A percentile compares a stretch with the other conserved stretches of the same genome.
Conservation (phyloP, 1,140 invertebrate genomes). For the Temnothorax nylanderi region DNA sequence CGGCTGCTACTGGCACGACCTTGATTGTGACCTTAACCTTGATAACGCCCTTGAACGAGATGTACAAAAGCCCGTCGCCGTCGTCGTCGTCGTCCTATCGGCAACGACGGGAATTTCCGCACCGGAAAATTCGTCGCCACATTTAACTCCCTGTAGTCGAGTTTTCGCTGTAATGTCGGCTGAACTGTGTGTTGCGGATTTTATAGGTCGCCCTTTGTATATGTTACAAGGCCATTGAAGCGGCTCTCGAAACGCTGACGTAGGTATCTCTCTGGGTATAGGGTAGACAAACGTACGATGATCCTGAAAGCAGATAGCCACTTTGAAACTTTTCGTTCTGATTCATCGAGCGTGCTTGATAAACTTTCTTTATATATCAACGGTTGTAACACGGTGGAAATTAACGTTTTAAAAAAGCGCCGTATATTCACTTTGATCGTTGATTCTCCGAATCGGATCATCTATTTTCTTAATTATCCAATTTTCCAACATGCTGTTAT, state of each 20-base stretch:
- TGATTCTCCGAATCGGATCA: neutral
- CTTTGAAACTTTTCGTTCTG: constrained; percentile 42
- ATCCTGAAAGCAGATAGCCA: constrained; percentile 16
- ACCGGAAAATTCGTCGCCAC: constrained; percentile 25
- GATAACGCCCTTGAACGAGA: constrained; percentile 55
- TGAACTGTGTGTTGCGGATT: constrained; percentile 26
- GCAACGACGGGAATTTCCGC: constrained; percentile 42
- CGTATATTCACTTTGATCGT: neutral
- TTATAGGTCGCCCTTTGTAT: constrained; percentile 61
- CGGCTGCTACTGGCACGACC: constrained; percentile 75
- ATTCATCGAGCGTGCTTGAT: constrained; percentile 23
- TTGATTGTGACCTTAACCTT: constrained; percentile 72
- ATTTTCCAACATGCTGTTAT: neutral
- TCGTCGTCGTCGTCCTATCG: constrained; percentile 10
- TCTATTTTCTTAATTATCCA: neutral
- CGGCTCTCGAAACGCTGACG: constrained; percentile 55
- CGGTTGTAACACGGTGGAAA: neutral
- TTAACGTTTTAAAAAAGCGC: neutral
- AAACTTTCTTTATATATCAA: constrained; percentile 18
- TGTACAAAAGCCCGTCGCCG: neutral
- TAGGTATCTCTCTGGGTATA: constrained; percentile 9
- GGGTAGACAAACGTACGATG: constrained; percentile 45
- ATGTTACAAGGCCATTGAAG: constrained; percentile 57
- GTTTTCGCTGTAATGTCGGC: constrained; percentile 8
- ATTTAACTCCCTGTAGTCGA: constrained; percentile 1